Base-by-base conservation (phyloP, 2,888 invertebrate species). In the Halictus quadricinctus region DNA sequence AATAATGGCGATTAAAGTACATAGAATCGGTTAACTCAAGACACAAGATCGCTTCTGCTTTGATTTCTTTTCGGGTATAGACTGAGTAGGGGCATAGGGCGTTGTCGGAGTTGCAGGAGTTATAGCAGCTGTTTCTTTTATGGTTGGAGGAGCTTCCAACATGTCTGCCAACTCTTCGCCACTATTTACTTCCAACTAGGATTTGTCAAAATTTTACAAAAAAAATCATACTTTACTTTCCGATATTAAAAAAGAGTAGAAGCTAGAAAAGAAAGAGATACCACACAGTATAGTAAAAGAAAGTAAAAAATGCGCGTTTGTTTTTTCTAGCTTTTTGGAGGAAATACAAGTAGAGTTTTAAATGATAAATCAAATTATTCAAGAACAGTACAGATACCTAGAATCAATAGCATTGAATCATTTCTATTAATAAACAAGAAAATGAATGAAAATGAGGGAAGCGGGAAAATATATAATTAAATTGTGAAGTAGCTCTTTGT, bases 81-180 rank as follows among this genome's bases (percentile, higher is more conserved):
- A 89, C 88, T 93, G 92, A 87, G 91, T 89, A 87, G 92, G 92
- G 70, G 91, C 92, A 87, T 91, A 93, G 86, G 94, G 94, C 87
- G 94, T 94, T 86, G 93, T 93, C 72, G 94, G 94, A 91, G 94
- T 94, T 87, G 91, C 93, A 88, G 94, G 94, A 83, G 94, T 94
- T 89, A 93, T 92, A 78, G 92, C 90, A 79, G 92, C 93, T 87
- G 93, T 91, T 86, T 93, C 93, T 92, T 93, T 93, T 91, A 93
- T 92, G 87, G 91, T 92, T 80, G 94, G 93, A 91, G 94, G 94
- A 88, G 94, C 94, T 92, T 94, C 94, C 93, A 94, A 92, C 94
- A 93, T 94, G 91, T 94, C 94, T 84, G 94, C 93, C 91, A 94
- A 92, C 89, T 94, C 94, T 87, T 94, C 94, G 76, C 94, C 94